Conservation (phyloP, 2,113 vertebrate species). For the Menura novaehollandiae region DNA sequence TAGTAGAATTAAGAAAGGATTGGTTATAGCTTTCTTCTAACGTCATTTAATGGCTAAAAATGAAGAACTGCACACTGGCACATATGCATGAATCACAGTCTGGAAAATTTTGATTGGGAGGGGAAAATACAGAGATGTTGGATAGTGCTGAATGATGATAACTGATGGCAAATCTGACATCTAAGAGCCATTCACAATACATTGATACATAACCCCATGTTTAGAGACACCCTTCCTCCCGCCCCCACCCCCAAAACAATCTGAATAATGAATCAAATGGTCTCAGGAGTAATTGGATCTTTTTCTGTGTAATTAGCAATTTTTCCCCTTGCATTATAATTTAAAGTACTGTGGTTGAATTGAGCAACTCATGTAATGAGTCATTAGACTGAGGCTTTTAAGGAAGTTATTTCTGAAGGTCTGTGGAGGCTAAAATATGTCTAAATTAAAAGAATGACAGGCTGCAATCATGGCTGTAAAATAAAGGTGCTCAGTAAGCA, state of each 20-base stretch:
- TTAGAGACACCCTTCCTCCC: constrained; percentile 55
- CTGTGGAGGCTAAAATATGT: constrained; percentile 77
- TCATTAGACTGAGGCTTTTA: constrained; percentile 82
- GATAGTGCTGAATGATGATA: neutral
- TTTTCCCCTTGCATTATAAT: constrained; percentile 77
- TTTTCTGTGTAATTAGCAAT: constrained; percentile 81
- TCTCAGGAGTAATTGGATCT: constrained; percentile 73
- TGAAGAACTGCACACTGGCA: neutral
- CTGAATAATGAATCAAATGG: constrained; percentile 76
- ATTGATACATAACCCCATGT: constrained; percentile 53
- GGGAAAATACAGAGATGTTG: constrained; percentile 5
- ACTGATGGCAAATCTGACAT: constrained; percentile 43
- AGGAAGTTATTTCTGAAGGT: constrained; percentile 82
- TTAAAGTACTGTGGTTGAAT: constrained; percentile 75
- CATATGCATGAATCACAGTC: neutral
- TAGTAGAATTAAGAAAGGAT: neutral
- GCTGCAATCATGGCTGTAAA: constrained; percentile 79
- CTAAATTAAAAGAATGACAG: constrained; percentile 84
- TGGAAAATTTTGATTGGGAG: constrained; percentile 2
- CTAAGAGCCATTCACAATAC: constrained; percentile 37
- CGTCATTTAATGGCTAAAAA: neutral
- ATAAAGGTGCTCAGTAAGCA: constrained; percentile 82
- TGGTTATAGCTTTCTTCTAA: neutral
- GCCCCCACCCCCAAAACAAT: constrained; percentile 44
- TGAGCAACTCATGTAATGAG: constrained; percentile 77